Base-by-base conservation (phyloP, 2,888 invertebrate species). In the Acleris holmiana region DNA sequence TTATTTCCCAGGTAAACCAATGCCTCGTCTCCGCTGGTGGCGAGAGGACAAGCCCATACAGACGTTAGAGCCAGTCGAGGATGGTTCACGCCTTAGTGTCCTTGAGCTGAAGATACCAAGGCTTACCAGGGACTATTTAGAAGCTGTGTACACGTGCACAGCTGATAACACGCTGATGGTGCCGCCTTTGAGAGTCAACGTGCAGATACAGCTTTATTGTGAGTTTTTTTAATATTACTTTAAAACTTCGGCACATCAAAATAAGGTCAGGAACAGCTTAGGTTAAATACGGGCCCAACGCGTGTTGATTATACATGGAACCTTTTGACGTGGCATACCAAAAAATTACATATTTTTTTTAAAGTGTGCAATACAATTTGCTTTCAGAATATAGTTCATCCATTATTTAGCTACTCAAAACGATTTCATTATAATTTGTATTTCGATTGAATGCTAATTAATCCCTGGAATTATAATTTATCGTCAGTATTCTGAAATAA, bases 151-250 rank as follows among this genome's bases (percentile, higher is more conserved):
- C 83, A 95, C 95, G 15, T 96, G 96, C 77, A 94, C 95, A 71
- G 96, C 96, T 6, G 94, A 94, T 77, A 96, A 96, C 80, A 96
- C 95, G 51, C 93, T 94, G 54, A 86, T 95, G 68, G 95, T 95
- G 25, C 94, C 94, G 5, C 96, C 96, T 0, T 84, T 95, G 68
- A 93, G 94, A 41, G 94, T 95, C 62, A 93, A 94, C 66, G 94
- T 96, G 64, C 94, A 95, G 73, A 93, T 96, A 70, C 95, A 96
- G 76, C 93, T 96, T 85, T 94, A 95, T 82, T 91, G 93, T 93
- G 70, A 93, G 96, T 94, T 80, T 67, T 25, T 44, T 35, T 61
- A 21, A 29, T 5, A 8, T n/a, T 15, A n/a, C 29, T 55, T 65
- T 41, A n/a, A 41, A 4, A 15, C 2, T 41, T 41, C 5, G 2